A percentile compares a stretch with the other conserved stretches of the same genome.
These are phyloP conservation scores for Enhydra lutris DNA, from an alignment of 2,113 vertebrate species.

Conservation along the genomic window DNA sequence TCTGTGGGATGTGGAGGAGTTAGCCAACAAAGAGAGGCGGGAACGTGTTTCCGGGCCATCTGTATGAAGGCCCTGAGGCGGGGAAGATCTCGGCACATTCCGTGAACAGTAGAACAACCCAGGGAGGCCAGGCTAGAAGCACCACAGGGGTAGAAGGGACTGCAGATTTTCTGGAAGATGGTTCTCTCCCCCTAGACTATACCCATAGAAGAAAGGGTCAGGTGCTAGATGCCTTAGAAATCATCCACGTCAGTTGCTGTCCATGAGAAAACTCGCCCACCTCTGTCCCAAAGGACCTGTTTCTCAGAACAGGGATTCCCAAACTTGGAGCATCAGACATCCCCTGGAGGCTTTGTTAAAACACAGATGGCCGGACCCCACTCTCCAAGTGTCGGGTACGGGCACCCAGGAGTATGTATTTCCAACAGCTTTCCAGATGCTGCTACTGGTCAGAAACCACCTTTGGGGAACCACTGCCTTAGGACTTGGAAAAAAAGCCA, in stretches of 20 bases:
- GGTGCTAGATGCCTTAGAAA: neutral
- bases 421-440: neutral
- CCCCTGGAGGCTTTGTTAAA: neutral
- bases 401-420: neutral
- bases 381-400: neutral
- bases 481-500: neutral
- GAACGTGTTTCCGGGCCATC: neutral
- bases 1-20: neutral
- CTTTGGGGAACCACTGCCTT: neutral
- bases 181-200: neutral
- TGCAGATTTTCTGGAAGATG: neutral
- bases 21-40: neutral
- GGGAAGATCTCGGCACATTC: neutral
- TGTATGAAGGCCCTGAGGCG: neutral
- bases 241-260: neutral
- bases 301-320: neutral
- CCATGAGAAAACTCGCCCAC: neutral
- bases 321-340: too few species aligned
- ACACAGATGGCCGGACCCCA: neutral
- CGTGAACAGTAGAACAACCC: neutral
- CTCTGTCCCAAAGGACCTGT: neutral
- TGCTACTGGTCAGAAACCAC: neutral
- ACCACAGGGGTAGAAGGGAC: fast-evolving
- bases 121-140: neutral
- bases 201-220: neutral